These are phyloP conservation scores for Salvelinus sp. DNA, from an alignment of 2,113 vertebrate genomes.

Conservation along the genomic window DNA sequence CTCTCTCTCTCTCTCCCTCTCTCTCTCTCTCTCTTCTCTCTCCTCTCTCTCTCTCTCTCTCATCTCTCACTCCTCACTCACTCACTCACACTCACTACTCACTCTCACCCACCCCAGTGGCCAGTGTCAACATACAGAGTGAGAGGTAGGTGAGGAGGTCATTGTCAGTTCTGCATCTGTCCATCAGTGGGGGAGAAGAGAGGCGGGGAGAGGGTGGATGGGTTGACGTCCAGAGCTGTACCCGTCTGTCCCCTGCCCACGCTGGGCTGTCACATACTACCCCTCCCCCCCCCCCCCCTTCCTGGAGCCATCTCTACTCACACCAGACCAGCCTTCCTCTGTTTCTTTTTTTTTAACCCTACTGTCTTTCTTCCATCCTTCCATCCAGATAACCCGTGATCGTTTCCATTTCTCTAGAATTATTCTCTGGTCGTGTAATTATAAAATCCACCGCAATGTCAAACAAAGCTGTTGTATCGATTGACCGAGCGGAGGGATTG, in stretches of 20 bases:
- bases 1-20: background rate
- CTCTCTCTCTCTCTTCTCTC: background rate
- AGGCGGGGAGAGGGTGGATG: too few species aligned
- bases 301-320: background rate
- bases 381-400: slow-evolving; percentile 27
- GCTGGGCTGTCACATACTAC: background rate
- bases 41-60: background rate
- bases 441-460: slow-evolving; percentile 31
- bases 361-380: background rate
- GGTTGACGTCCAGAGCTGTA: too few species aligned
- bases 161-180: too few species aligned
- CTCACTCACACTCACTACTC: background rate
- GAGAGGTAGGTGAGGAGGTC: too few species aligned
- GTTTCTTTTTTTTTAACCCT: background rate
- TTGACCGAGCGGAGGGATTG: slow-evolving; percentile 50
- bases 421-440: slow-evolving; percentile 56
- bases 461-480: slow-evolving; percentile 61
- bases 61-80: background rate
- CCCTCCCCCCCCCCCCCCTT: background rate
- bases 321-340: background rate
- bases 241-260: background rate
- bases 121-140: background rate
- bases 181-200: too few species aligned
- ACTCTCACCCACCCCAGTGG: background rate
- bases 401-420: slow-evolving; percentile 30